A percentile compares a stretch with the other conserved stretches of the same genome.
phyloP scores from a whole-genome alignment of 37 sponge, comb jelly and placozoan genomes.

The Ephydatia muelleri region DNA sequence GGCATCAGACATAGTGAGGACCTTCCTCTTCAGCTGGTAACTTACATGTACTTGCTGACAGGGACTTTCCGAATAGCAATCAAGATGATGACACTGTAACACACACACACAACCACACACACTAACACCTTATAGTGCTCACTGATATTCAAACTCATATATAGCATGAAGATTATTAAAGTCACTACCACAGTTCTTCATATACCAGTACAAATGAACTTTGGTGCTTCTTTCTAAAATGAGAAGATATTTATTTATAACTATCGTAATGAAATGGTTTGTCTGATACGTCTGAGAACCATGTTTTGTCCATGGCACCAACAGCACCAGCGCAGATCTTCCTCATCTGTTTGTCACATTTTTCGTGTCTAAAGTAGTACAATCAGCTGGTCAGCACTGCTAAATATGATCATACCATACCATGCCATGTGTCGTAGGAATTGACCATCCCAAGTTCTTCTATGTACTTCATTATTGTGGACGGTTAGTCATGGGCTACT shows the following conservation, averaged over 20 bases:
- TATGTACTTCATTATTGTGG: too few relatives aligned
- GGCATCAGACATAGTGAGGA: too few relatives aligned
- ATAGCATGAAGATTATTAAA: background rate
- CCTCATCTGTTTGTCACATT: background rate
- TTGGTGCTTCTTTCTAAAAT: constrained; percentile 5
- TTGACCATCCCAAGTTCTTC: too few relatives aligned
- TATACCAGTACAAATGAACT: too few relatives aligned
- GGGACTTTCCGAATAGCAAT: too few relatives aligned
- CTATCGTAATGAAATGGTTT: background rate
- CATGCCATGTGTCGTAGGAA: too few relatives aligned
- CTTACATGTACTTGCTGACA: background rate
- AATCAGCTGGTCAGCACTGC: too few relatives aligned
- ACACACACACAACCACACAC: too few relatives aligned
- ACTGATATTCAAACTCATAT: background rate
- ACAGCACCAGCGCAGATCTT: background rate
- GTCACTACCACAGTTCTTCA: constrained; percentile 3
- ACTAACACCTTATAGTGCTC: constrained; percentile 12
- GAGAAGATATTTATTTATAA: constrained; percentile 17
- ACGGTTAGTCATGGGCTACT: too few relatives aligned
- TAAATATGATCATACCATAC: too few relatives aligned
- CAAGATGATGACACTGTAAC: too few relatives aligned
- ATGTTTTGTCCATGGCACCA: background rate
- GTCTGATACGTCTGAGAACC: constrained; percentile 29
- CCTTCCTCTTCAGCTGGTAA: too few relatives aligned
- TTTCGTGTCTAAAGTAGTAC: constrained; percentile 19